Base-by-base conservation (phyloP, 2,797 vertebrate species). In the Menidia menidia region DNA sequence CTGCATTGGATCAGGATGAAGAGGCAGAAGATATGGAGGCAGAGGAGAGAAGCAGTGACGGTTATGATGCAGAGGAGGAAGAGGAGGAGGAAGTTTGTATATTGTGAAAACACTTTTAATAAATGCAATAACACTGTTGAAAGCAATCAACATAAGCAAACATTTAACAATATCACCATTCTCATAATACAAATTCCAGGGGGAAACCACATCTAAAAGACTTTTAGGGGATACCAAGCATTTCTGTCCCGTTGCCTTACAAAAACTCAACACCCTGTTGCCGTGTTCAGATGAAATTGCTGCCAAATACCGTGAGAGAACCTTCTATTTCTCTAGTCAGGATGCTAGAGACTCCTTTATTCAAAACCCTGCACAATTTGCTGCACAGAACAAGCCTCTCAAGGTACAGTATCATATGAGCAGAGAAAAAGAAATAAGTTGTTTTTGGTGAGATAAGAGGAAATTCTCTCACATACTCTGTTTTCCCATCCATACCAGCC, bases 161-260 rank as follows among this genome's bases (percentile, higher is more conserved):
- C 2, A 4, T 39, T 68, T 12, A 42, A 67, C 43, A 25, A 13
- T 2, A 62, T 63, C 11, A 73, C 8, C 2, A 61, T 60, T n/a
- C 6, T 64, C n/a, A 58, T 48, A 16, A 83, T 25, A 25, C 25
- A 92, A 71, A 60, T 84, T 93, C 84, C 92, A 94, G 92, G 93
- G 90, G 87, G 94, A 94, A 3, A 79, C 51, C 70, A 10, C 42
- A 61, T 66, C 92, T 70, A 95, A 86, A 74, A 96, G 88, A 64
- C 84, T 89, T 25, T 77, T 97, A 74, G 98, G 98, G 32, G 96
- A 98, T 55, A 95, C 95, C n/a, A 94, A 91, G 31, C 92, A 97
- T 81, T 99, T 96, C 80, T 99, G 98, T 81, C 96, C 98, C 0
- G 96, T 98, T 79, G 91, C 92, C 77, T 92, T 99, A 69, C 96